Conservation (phyloP, 2,888 invertebrate genomes). For the Macropis europaea region DNA sequence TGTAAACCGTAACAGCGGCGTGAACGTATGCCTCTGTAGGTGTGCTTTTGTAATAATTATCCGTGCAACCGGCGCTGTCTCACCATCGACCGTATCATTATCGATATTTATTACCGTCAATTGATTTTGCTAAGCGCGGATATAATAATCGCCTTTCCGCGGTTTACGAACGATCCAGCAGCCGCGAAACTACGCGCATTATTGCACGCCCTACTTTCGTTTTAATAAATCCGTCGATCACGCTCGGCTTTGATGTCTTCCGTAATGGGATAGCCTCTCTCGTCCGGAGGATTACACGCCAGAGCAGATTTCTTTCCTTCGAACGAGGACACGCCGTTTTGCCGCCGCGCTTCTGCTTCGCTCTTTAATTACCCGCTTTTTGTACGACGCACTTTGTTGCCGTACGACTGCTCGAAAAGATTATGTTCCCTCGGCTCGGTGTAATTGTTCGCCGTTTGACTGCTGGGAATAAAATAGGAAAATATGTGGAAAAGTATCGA, state of each 20-base stretch:
- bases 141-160: constrained; percentile 44
- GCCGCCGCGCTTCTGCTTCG: background rate
- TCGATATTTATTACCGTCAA: constrained; percentile 50
- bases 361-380: constrained; percentile 21
- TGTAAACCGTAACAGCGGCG: too few species aligned
- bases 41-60: constrained; percentile 50
- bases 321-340: constrained; percentile 31
- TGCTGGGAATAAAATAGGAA: too few species aligned
- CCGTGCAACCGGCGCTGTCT: background rate
- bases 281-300: constrained; percentile 25
- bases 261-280: constrained; percentile 33
- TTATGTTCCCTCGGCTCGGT: too few species aligned
- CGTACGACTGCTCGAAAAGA: background rate
- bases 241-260: constrained; percentile 15
- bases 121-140: constrained; percentile 42
- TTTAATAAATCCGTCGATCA: constrained; percentile 43
- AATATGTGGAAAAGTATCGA: too few species aligned
- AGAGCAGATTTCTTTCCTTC: constrained; percentile 12
- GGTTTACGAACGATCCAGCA: constrained; percentile 4
- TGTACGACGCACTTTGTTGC: constrained; percentile 1
- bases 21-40: too few species aligned
- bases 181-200: constrained; percentile 1
- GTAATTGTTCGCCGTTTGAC: too few species aligned
- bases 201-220: constrained; percentile 43
- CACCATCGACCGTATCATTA: constrained; percentile 37